Conservation (phyloP, 2,888 invertebrate species). For the Campaea margaritaria region DNA sequence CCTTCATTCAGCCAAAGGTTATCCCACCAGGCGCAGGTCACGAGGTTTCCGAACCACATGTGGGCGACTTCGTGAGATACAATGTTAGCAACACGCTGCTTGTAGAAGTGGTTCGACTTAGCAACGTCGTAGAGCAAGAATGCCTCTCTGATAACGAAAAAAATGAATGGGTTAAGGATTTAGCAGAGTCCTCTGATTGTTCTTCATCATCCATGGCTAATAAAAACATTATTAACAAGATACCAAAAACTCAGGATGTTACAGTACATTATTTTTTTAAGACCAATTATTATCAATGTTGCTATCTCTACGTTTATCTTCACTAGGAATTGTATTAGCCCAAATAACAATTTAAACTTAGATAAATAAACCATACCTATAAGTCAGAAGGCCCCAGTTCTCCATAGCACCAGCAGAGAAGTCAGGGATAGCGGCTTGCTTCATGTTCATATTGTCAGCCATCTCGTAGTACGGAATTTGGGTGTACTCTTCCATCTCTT, state of each 20-base stretch:
- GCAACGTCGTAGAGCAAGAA: slow-evolving; percentile 79
- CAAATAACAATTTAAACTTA: background rate
- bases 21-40: slow-evolving; percentile 91
- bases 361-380: slow-evolving; percentile 80
- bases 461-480: slow-evolving; percentile 79
- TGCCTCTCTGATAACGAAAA: slow-evolving; percentile 81
- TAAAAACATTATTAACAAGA: too few species aligned
- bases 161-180: background rate
- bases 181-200: too few species aligned
- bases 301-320: too few species aligned
- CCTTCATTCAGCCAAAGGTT: slow-evolving; percentile 89
- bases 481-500: slow-evolving; percentile 85
- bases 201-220: too few species aligned
- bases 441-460: slow-evolving; percentile 79
- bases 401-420: slow-evolving; percentile 93
- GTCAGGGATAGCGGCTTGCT: slow-evolving; percentile 92
- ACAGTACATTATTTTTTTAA: too few species aligned
- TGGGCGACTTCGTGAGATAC: slow-evolving; percentile 92
- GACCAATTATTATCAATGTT: too few species aligned
- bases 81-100: slow-evolving; percentile 87
- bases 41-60: slow-evolving; percentile 92
- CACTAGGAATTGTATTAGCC: too few species aligned
- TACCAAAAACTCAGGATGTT: too few species aligned
- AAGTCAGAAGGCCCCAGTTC: slow-evolving; percentile 93
- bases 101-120: slow-evolving; percentile 82